These are phyloP conservation scores for Raillietiella orientalis DNA, from an alignment of 2,888 invertebrate species.

Conservation along the genomic window DNA sequence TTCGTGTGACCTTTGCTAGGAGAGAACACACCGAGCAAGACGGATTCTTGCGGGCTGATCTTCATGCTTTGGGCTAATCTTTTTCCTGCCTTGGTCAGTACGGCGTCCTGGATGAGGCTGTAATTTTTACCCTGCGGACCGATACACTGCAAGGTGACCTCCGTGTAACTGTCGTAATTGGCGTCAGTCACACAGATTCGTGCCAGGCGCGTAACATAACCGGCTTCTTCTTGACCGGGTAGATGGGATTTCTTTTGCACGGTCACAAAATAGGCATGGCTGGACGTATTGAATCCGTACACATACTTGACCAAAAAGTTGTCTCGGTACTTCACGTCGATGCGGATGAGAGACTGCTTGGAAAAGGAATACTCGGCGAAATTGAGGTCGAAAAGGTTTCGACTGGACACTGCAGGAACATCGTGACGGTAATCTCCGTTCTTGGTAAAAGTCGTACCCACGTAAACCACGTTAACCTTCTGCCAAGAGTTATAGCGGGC, in stretches of 20 bases:
- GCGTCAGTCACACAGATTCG: slow-evolving; percentile 79
- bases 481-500: slow-evolving; percentile 57
- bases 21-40: slow-evolving; percentile 60
- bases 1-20: slow-evolving; percentile 61
- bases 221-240: slow-evolving; percentile 55
- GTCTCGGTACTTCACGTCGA: slow-evolving; percentile 73
- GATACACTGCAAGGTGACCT: slow-evolving; percentile 72
- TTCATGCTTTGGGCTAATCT: slow-evolving; percentile 21
- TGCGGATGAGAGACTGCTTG: slow-evolving; percentile 50
- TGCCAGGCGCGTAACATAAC: slow-evolving; percentile 60
- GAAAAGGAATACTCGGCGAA: slow-evolving; percentile 50
- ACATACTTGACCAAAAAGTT: slow-evolving; percentile 83
- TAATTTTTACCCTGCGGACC: slow-evolving; percentile 46
- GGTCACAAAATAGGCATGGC: slow-evolving; percentile 80
- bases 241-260: slow-evolving; percentile 75
- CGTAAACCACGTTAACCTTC: slow-evolving; percentile 50
- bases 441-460: slow-evolving; percentile 71
- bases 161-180: slow-evolving; percentile 85
- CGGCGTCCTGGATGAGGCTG: slow-evolving; percentile 77
- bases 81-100: slow-evolving; percentile 39
- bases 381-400: slow-evolving; percentile 44
- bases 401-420: slow-evolving; percentile 65
- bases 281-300: slow-evolving; percentile 78
- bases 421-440: slow-evolving; percentile 68
- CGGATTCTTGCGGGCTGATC: slow-evolving; percentile 38